Evolutionary conservation across 2,113 vertebrate genomes (phyloP).

Genomic region (Tragelaphus imberbis): DNA sequence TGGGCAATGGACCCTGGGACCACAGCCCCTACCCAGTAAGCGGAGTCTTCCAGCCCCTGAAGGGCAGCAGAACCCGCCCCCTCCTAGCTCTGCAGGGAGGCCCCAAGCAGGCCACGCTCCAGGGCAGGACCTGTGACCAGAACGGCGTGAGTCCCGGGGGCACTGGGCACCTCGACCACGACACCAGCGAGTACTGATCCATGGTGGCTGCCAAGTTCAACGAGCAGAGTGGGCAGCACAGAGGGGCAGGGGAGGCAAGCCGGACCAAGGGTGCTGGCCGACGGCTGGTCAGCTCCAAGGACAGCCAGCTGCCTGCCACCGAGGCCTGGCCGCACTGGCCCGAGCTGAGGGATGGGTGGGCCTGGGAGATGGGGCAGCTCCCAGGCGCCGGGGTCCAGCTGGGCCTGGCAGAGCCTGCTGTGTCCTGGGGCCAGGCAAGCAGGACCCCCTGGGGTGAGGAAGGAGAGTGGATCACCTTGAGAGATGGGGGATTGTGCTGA

Average conservation of each 20-base stretch:
- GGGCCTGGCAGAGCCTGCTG: rapidly evolving
- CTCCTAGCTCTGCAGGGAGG: not conserved
- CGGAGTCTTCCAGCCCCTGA: not conserved
- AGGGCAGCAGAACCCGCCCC: not conserved
- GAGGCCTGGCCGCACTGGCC: not conserved
- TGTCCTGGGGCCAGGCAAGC: not conserved
- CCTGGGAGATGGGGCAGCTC: not conserved
- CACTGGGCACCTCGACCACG: not conserved
- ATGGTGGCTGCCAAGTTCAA: not conserved
- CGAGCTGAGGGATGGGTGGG: rapidly evolving
- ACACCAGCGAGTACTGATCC: not conserved
- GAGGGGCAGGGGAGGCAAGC: not conserved
- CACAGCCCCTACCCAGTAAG: not conserved
- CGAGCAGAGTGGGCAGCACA: not conserved
- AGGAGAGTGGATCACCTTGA: not conserved
- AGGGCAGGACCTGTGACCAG: not conserved
- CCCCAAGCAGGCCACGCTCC: not conserved
- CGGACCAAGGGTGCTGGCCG: too few species aligned
- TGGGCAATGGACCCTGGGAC: not conserved
- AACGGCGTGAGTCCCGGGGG: not conserved
- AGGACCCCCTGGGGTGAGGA: rapidly evolving
- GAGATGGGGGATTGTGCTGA: rapidly evolving
- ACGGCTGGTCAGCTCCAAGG: not conserved
- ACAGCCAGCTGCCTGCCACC: rapidly evolving
- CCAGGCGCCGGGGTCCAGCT: not conserved